These are phyloP conservation scores for Acanthopleura granulata DNA, from an alignment of 2,888 invertebrate genomes.

Conservation along the genomic window DNA sequence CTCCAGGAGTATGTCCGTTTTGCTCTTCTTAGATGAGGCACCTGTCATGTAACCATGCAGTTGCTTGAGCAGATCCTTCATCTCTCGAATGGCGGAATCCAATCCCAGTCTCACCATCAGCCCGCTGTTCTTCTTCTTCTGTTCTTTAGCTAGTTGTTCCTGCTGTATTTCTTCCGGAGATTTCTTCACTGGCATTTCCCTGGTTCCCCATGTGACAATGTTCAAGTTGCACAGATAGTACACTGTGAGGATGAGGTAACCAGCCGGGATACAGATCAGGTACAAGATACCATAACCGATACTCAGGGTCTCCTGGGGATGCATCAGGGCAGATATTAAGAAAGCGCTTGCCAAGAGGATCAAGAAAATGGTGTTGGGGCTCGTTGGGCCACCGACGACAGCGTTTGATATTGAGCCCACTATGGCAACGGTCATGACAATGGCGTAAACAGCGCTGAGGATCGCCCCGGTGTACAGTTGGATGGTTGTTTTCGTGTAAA, in stretches of 20 bases:
- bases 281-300: constrained; percentile 81
- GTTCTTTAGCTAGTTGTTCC: constrained; percentile 78
- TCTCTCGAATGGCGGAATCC: constrained; percentile 44
- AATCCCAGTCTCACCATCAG: constrained; percentile 70
- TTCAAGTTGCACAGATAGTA: constrained; percentile 95
- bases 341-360: constrained; percentile 86
- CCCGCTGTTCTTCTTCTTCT: constrained; percentile 81
- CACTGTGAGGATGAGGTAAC: constrained; percentile 92
- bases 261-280: constrained; percentile 92
- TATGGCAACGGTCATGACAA: constrained; percentile 99
- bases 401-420: constrained; percentile 98
- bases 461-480: constrained; percentile 76
- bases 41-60: constrained; percentile 22
- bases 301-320: constrained; percentile 83
- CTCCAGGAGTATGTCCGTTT: constrained; percentile 46
- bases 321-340: constrained; percentile 95
- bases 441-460: constrained; percentile 86
- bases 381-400: constrained; percentile 87
- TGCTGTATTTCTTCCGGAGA: constrained; percentile 75
- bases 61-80: constrained; percentile 43
- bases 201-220: constrained; percentile 93
- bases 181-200: constrained; percentile 76
- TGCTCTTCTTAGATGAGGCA: constrained; percentile 28
- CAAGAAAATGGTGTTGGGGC: constrained; percentile 58
- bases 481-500: constrained; percentile 89